Evolutionary conservation across 2,113 vertebrate species (phyloP).

Genomic region (Sapayoa aenigma): DNA sequence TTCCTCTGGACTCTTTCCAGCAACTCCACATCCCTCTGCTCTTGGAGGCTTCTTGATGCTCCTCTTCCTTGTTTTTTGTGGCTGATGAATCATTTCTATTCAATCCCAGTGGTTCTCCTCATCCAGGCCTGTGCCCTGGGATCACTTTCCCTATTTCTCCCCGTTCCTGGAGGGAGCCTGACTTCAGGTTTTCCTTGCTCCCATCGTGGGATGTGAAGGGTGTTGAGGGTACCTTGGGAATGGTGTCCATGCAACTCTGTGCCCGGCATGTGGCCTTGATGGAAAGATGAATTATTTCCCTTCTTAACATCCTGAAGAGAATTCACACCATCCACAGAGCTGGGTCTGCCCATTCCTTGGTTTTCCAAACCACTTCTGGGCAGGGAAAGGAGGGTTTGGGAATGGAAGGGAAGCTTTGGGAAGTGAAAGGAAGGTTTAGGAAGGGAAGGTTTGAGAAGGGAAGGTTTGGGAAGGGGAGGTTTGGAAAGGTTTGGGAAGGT

Average conservation of each 20-base stretch:
- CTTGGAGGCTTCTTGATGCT: not conserved
- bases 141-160: not conserved
- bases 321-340: accelerated
- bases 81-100: not conserved
- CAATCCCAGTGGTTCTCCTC: not conserved
- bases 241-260: accelerated
- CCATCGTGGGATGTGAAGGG: accelerated
- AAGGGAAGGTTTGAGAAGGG: too few relatives aligned
- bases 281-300: not conserved
- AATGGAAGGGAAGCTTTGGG: not conserved
- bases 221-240: not conserved
- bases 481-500: too few relatives aligned
- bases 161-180: not conserved
- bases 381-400: too few relatives aligned
- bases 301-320: not conserved
- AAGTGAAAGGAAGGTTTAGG: too few relatives aligned
- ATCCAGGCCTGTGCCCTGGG: not conserved
- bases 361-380: not conserved
- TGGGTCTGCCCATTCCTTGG: not conserved
- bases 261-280: not conserved
- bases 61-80: not conserved
- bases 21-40: not conserved
- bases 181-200: accelerated
- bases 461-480: too few relatives aligned
- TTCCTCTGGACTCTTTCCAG: not conserved